A percentile compares a stretch with the other conserved stretches of the same genome.
Evolutionary conservation across 2,888 invertebrate species (phyloP).

Genomic region (Acanthacorydalis orientalis): DNA sequence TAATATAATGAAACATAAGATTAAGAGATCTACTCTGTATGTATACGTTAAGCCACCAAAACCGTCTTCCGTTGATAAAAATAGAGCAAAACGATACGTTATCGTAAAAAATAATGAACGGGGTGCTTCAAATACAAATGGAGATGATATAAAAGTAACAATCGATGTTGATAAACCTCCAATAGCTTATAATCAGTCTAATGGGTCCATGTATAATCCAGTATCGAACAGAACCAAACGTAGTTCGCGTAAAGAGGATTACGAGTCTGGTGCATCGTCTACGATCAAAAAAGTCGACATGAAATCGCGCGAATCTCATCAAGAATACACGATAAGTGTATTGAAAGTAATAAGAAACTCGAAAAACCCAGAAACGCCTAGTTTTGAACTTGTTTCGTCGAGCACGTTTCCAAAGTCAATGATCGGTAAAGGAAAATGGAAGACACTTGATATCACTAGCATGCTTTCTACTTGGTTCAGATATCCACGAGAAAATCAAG

Average conservation of each 20-base stretch:
- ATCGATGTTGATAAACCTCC: background rate
- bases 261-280: background rate
- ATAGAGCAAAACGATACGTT: conserved; percentile 17
- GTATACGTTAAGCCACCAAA: conserved; percentile 35
- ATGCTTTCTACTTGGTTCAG: conserved; percentile 65
- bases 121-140: conserved; percentile 13
- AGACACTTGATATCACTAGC: conserved; percentile 55
- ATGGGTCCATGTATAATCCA: too few species aligned
- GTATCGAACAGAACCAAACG: background rate
- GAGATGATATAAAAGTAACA: background rate
- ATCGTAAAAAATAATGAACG: conserved; percentile 20
- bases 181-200: background rate
- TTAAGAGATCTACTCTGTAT: conserved; percentile 51
- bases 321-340: conserved; percentile 17
- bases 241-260: background rate
- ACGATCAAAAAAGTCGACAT: background rate
- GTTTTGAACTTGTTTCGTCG: conserved; percentile 18
- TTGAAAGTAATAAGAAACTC: conserved; percentile 28
- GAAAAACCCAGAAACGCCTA: conserved; percentile 19
- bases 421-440: conserved; percentile 47
- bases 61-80: background rate
- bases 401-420: conserved; percentile 31
- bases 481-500: conserved; percentile 54
- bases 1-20: conserved; percentile 49
- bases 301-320: background rate